Percentiles rank a stretch among this genome's conserved stretches.
These are phyloP conservation scores for Ctenodactylus gundi DNA, from an alignment of 2,113 vertebrate genomes.

Conservation along the genomic window DNA sequence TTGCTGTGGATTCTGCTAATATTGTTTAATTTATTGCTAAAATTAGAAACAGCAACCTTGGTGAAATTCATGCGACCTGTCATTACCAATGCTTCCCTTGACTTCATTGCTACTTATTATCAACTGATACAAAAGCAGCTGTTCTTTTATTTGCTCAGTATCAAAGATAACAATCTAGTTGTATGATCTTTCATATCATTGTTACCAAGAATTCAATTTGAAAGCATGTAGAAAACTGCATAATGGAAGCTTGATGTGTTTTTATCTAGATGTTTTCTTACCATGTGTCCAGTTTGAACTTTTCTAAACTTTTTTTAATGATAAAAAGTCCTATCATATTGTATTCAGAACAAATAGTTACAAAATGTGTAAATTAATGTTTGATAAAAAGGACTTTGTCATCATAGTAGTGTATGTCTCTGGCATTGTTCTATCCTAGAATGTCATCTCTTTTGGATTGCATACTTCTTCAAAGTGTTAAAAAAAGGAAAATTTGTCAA, in stretches of 20 bases:
- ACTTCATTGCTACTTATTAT: not conserved
- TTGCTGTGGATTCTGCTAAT: not conserved
- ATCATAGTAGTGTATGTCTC: not conserved
- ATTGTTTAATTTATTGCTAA: not conserved
- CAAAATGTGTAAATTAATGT: conserved; percentile 50
- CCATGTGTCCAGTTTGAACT: conserved; percentile 37
- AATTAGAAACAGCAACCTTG: not conserved
- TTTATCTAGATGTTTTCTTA: conserved; percentile 40
- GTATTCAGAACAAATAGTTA: conserved; percentile 40
- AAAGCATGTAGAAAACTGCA: conserved; percentile 35
- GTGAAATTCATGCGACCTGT: conserved; percentile 6
- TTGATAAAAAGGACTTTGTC: conserved; percentile 10
- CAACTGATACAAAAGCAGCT: not conserved
- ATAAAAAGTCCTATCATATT: conserved; percentile 36
- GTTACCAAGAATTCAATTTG: conserved; percentile 54
- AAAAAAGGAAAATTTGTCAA: not conserved
- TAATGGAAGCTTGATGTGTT: conserved; percentile 40
- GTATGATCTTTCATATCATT: conserved; percentile 34
- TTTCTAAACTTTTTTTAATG: conserved; percentile 55
- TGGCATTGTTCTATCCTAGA: not conserved
- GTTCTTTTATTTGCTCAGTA: conserved; percentile 14
- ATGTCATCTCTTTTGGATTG: not conserved
- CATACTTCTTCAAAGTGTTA: not conserved
- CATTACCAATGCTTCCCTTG: not conserved
- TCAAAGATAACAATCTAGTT: conserved; percentile 57